A percentile compares a stretch with the other conserved stretches of the same genome.
phyloP scores from a whole-genome alignment of 2,888 invertebrate genomes.

The Eupithecia tripunctaria region DNA sequence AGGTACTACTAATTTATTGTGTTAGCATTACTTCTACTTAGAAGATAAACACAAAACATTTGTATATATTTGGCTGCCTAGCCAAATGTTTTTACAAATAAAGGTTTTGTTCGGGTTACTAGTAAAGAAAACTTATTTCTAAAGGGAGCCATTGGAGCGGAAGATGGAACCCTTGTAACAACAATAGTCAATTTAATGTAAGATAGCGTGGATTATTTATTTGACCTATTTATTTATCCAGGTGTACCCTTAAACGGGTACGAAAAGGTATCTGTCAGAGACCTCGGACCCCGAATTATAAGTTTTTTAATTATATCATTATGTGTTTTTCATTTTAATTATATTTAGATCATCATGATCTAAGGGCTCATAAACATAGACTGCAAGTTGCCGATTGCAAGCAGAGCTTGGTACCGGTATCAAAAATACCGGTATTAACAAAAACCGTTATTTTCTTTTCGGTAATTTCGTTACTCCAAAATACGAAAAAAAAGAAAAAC shows the following conservation, averaged over 20 bases:
- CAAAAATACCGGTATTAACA: too few relatives aligned
- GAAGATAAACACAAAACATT: too few relatives aligned
- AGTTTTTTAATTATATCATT: too few relatives aligned
- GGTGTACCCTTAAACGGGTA: background rate
- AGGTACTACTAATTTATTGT: background rate
- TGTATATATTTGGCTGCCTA: too few relatives aligned
- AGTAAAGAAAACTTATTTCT: slow-evolving; percentile 30
- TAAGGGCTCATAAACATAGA: too few relatives aligned
- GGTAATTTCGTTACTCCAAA: too few relatives aligned
- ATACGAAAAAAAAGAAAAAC: too few relatives aligned
- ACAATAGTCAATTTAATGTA: slow-evolving; percentile 32
- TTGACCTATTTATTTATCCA: slow-evolving; percentile 10
- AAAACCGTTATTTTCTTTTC: too few relatives aligned
- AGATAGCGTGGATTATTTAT: slow-evolving; percentile 26
- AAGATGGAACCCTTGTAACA: slow-evolving; percentile 28
- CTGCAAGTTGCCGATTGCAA: too few relatives aligned
- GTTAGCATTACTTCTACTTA: background rate
- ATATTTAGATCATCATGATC: too few relatives aligned
- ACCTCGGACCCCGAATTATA: background rate
- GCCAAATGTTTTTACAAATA: slow-evolving; percentile 21
- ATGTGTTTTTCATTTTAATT: too few relatives aligned
- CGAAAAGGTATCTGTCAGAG: background rate
- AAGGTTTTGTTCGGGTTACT: slow-evolving; percentile 17
- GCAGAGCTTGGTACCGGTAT: too few relatives aligned
- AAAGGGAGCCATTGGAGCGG: slow-evolving; percentile 29